Base-by-base conservation (phyloP, 35 echinoderm and acorn worm species). In the Diadema setosum region DNA sequence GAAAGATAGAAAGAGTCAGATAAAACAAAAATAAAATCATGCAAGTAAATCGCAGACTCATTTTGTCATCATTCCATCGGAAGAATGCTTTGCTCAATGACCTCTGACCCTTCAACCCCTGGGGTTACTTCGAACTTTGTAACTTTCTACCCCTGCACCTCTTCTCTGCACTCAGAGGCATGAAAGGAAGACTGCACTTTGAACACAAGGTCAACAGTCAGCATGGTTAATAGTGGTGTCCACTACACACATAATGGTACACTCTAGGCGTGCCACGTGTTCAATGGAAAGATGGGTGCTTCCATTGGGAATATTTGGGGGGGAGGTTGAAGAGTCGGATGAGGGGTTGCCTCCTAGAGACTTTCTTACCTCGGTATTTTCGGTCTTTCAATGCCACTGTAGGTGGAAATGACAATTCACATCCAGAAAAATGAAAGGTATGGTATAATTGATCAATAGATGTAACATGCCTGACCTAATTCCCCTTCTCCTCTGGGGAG, bases 341-440 rank as follows among this genome's bases (percentile, higher is more conserved):
- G 37, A 63, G 21, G 30, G 21, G 21, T 34, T 26, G 7, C 63
- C 20, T n/a, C n/a, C n/a, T n/a, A n/a, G n/a, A n/a, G 29, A 15
- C 63, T 34, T 34, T 67, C 63, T 78, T 78, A 78, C 73, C 73
- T 78, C 73, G 29, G 9, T 18, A 78, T 44, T 23, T 78, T 39
- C 73, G 73, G 21, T 44, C 34, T 41, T 21, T 78, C 73, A 78
- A 78, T 35, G 73, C 73, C 33, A 78, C 73, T 78, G 73, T 78
- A 36, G 37, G 24, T 41, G 73, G 67, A 36, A 78, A 78, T 41
- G 73, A 78, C 25, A 78, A 78, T 78, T 78, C 73, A 78, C 36
- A 78, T 78, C 73, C 73, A 78, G 44, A 78, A n/a, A n/a, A n/a
- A n/a, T n/a, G n/a, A n/a, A n/a, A n/a, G n/a, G n/a, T n/a, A n/a